Base-by-base conservation (phyloP, 2,888 invertebrate species). In the Pterobdella sp. region DNA sequence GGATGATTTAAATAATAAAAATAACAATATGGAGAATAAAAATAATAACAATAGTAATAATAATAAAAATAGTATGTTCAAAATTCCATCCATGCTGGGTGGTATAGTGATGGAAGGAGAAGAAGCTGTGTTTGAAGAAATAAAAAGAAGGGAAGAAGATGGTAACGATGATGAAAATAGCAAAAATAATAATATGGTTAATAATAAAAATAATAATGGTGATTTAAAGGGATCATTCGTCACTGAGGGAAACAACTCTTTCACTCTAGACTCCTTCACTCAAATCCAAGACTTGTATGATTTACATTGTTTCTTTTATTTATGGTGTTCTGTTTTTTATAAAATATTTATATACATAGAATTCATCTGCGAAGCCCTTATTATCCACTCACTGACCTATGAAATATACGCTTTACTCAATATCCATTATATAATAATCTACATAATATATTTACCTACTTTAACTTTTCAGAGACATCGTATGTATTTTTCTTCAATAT, bases 251-350 rank as follows among this genome's bases (percentile, higher is more conserved):
- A 26, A 26, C 18, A 56, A 56, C 60, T 56, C 60, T 56, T 56
- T 56, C 60, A 56, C 60, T 56, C 60, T 56, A 3, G 60, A 56
- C n/a, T 56, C 60, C 7, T 56, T 56, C 60, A 56, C 60, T n/a
- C 60, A 56, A 26, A 56, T 56, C n/a, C 60, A 56, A 3, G 4
- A 4, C 3, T 22, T 56, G 60, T 56, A 3, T 3, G 60, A 26
- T 56, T 26, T 56, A 4, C n/a, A 14, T n/a, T n/a, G n/a, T n/a
- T n/a, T n/a, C n/a, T n/a, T n/a, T n/a, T n/a, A n/a, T n/a, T n/a
- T n/a, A n/a, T n/a, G n/a, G n/a, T n/a, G n/a, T n/a, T n/a, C n/a
- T n/a, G n/a, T n/a, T 4, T 26, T 18, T 22, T 3, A 14, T 56
- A 22, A 7, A 4, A 18, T 26, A 56, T 56, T 22, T 26, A 22